Evolutionary conservation across 2,797 vertebrate genomes (phyloP).

Genomic region (Mormyrops boulengeri): DNA sequence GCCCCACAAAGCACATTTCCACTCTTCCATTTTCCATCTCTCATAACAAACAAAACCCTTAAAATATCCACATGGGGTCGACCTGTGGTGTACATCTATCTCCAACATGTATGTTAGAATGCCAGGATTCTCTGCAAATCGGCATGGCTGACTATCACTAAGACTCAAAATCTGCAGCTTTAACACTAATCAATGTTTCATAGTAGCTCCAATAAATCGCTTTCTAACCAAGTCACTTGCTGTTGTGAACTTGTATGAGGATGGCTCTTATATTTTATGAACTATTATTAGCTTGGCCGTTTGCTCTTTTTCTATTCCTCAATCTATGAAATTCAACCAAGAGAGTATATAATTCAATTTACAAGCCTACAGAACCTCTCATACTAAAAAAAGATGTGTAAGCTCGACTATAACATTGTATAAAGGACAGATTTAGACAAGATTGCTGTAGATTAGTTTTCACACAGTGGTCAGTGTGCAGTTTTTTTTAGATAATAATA

Average conservation of each 20-base stretch:
- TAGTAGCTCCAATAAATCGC: constrained; percentile 16
- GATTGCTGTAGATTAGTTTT: neutral
- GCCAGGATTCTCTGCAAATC: neutral
- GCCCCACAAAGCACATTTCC: constrained; percentile 7
- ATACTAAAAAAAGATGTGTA: neutral
- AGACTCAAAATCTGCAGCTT: neutral
- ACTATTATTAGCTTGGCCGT: neutral
- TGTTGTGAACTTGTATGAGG: constrained; percentile 19
- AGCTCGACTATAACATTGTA: neutral
- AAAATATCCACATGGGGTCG: constrained; percentile 1
- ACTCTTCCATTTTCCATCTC: neutral
- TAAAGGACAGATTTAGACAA: neutral
- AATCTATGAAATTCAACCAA: neutral
- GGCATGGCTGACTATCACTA: neutral
- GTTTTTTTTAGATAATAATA: neutral
- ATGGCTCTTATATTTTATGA: neutral
- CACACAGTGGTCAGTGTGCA: neutral
- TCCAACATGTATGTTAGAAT: neutral
- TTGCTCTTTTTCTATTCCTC: neutral
- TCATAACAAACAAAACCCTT: neutral
- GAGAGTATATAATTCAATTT: neutral
- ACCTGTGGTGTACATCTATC: neutral
- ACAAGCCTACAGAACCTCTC: neutral
- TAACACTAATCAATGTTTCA: constrained; percentile 16
- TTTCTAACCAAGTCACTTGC: constrained; percentile 28